Evolutionary conservation across 2,113 vertebrate genomes (phyloP).

Genomic region (Heterotis niloticus): DNA sequence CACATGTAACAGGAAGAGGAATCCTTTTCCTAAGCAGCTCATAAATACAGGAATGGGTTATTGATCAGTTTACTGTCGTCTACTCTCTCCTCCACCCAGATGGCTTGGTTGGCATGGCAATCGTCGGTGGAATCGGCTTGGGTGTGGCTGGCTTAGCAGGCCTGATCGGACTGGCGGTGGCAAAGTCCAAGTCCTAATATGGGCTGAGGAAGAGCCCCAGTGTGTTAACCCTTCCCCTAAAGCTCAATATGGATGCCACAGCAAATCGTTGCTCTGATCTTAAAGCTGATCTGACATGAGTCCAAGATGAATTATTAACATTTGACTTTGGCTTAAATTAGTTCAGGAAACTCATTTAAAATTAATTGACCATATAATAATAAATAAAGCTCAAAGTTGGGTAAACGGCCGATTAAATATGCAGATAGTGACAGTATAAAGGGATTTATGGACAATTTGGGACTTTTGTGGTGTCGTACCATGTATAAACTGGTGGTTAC

Average conservation of each 20-base stretch:
- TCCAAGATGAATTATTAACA: background rate
- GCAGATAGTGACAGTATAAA: no score
- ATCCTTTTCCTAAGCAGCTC: background rate
- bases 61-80: background rate
- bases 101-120: slow-evolving; percentile 88
- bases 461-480: no score
- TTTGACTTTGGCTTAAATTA: background rate
- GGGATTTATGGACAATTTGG: no score
- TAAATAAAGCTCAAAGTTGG: background rate
- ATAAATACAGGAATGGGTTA: background rate
- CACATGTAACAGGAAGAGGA: background rate
- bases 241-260: slow-evolving; percentile 34
- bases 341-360: background rate
- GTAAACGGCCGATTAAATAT: no score
- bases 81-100: slow-evolving; percentile 57
- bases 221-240: slow-evolving; percentile 27
- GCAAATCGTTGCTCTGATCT: background rate
- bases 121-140: slow-evolving; percentile 81
- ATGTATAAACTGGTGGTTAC: no score
- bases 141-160: slow-evolving; percentile 80
- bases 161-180: slow-evolving; percentile 79
- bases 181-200: slow-evolving; percentile 78
- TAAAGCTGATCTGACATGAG: background rate
- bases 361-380: background rate
- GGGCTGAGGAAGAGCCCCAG: background rate